Conservation (phyloP, 1,140 invertebrate genomes). For the Camponotus floridanus region DNA sequence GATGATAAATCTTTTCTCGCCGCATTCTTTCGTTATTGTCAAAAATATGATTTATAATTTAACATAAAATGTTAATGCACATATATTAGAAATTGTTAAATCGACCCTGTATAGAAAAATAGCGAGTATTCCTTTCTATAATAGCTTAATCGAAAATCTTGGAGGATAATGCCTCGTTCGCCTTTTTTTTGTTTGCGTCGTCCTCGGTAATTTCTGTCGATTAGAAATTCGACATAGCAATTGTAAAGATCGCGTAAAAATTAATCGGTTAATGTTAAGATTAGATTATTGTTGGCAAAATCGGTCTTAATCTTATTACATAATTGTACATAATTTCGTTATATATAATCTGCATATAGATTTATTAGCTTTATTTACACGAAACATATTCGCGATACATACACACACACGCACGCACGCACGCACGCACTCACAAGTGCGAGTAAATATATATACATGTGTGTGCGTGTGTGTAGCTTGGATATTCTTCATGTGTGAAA, state of each 20-base stretch:
- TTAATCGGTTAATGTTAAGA: constrained; percentile 27
- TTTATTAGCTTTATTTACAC: not conserved
- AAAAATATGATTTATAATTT: constrained; percentile 37
- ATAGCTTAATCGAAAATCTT: constrained; percentile 39
- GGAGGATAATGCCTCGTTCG: not conserved
- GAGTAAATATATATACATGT: not conserved
- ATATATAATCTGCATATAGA: not conserved
- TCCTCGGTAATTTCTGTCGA: constrained; percentile 26
- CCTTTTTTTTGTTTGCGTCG: not conserved
- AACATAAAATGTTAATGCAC: constrained; percentile 38
- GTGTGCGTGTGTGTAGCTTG: not conserved
- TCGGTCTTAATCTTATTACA: constrained; percentile 35
- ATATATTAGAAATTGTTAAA: constrained; percentile 49
- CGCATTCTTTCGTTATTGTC: constrained; percentile 27
- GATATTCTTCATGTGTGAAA: constrained; percentile 18
- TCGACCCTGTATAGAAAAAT: constrained; percentile 51
- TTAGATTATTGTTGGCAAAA: constrained; percentile 13
- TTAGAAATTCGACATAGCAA: constrained; percentile 12
- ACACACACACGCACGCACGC: no score
- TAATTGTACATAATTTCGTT: constrained; percentile 8
- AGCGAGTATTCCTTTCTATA: constrained; percentile 27
- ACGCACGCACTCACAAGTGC: no score
- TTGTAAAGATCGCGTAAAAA: constrained; percentile 24
- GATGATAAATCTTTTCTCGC: not conserved
- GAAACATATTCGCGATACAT: no score